Base-by-base conservation (phyloP, 1,140 invertebrate genomes). In the Drosophila miranda region DNA sequence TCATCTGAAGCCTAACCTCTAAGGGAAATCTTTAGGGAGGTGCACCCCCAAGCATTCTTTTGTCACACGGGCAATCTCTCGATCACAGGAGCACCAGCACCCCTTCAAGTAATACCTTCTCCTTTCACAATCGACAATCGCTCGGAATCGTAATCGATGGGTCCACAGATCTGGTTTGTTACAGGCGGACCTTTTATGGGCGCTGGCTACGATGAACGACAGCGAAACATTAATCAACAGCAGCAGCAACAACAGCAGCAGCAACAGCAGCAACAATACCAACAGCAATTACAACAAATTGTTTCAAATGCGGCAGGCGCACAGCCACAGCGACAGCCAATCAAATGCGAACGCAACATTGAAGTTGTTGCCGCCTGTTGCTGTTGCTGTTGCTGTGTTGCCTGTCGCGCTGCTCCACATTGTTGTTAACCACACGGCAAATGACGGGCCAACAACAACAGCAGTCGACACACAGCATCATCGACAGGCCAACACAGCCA, bases 281-380 rank as follows among this genome's bases (percentile, higher is more conserved):
- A 58, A 16, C 62, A 56, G 58, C 72, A 73, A 76, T 76, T 76
- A 76, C 75, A 86, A 74, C 81, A 86, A 86, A 86, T 87, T 72
- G 74, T 78, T 87, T 86, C 81, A 86, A 86, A 81, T 67, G 74
- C 78, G 58, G 52, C 63, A 45, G 72, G 34, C 34, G 34, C 34
- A 38, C 34, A 38, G 34, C 34, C 11, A 5, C 34, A 38, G 34
- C 34, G 9, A 45, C 75, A 79, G 62, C 80, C 81, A 83, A 83
- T 83, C 81, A 86, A 83, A 84, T 86, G 34, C 58, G 81, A 84
- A 86, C 80, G 80, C 80, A 74, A 52, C 71, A 80, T 75, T 56
- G 57, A 83, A 13, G 34, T 38, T 38, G 11, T 38, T 38, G 34
- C 34, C 13, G 34, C 34, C 34, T 38, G 69, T 67, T 66, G 71